Base-by-base conservation (phyloP, 2,113 vertebrate genomes). In the Bagarius yarrelli region DNA sequence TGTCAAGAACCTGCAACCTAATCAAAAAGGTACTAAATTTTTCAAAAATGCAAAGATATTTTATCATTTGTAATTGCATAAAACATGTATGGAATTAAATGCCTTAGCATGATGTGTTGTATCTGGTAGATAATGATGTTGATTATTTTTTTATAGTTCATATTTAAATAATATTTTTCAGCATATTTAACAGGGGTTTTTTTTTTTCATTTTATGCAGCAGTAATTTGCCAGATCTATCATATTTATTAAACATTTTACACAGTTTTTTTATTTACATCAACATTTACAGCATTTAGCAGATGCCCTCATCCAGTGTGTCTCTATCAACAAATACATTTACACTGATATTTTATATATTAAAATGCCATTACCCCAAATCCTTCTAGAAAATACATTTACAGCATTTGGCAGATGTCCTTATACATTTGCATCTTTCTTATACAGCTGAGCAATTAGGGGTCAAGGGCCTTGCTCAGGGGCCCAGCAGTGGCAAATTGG, bases 21-120 rank as follows among this genome's bases (percentile, higher is more conserved):
- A 76, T 81, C 61, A 67, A 61, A 76, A 76, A 72, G 64, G 21
- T 80, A 61, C 19, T 60, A 50, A 52, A 72, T 52, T 44, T 34
- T 18, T 44, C 72, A 23, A 61, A 18, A 80, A 61, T 52, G 40
- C 78, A 23, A 34, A n/a, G 40, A 21, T 5, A 59, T 1, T 18
- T 23, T 30, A 40, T 21, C 13, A 44, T 25, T 50, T 50, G 8
- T 18, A 32, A 69, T 27, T 56, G 53, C 30, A 57, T 56, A 52
- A n/a, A 30, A 79, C 55, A 69, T 69, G 30, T 55, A 40, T 47
- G 32, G 34, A 40, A 40, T n/a, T 5, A 44, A 44, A n/a, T 8
- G 13, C 21, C 13, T 69, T 2, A 1, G 40, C 23, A 30, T 3
- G 9, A 70, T 70, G 69, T 27, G 44, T 3, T 71, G 44, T 19